phyloP scores from a whole-genome alignment of 2,888 invertebrate species.

The Chrysodeixis includens region DNA sequence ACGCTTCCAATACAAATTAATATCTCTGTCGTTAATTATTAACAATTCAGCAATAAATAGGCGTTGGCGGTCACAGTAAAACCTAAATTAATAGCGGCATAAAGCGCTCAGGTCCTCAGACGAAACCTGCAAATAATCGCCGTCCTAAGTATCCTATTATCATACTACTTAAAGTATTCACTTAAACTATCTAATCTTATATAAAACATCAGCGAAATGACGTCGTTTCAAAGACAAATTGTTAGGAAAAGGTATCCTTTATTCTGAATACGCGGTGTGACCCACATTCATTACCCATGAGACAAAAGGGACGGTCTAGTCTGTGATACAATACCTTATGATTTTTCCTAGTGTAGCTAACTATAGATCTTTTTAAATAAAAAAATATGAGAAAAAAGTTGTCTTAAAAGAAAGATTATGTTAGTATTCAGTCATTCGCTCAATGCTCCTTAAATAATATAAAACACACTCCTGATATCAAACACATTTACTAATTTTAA shows the following conservation, averaged over 20 bases:
- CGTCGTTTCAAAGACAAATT: conserved; percentile 44
- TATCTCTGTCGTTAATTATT: conserved; percentile 18
- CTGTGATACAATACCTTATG: conserved; percentile 17
- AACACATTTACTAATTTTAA: no score
- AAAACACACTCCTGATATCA: no score
- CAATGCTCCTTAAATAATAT: no score
- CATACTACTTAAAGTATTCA: background rate
- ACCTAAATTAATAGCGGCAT: conserved; percentile 15
- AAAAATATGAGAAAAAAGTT: conserved; percentile 37
- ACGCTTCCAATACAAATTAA: conserved; percentile 14
- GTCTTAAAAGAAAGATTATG: background rate
- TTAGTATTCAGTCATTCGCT: background rate
- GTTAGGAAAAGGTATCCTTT: conserved; percentile 24
- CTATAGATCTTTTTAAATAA: conserved; percentile 39
- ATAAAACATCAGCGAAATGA: conserved; percentile 25
- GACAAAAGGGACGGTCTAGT: conserved; percentile 18
- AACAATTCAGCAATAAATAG: conserved; percentile 14
- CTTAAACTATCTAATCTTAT: conserved; percentile 10
- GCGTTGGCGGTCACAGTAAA: background rate
- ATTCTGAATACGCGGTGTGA: conserved; percentile 23
- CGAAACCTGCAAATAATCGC: conserved; percentile 4
- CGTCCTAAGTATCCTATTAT: background rate
- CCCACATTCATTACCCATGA: conserved; percentile 30
- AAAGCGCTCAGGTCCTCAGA: background rate
- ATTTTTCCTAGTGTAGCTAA: conserved; percentile 35